Evolutionary conservation across 1,140 invertebrate genomes (phyloP).

Genomic region (Procambarus virginalis): DNA sequence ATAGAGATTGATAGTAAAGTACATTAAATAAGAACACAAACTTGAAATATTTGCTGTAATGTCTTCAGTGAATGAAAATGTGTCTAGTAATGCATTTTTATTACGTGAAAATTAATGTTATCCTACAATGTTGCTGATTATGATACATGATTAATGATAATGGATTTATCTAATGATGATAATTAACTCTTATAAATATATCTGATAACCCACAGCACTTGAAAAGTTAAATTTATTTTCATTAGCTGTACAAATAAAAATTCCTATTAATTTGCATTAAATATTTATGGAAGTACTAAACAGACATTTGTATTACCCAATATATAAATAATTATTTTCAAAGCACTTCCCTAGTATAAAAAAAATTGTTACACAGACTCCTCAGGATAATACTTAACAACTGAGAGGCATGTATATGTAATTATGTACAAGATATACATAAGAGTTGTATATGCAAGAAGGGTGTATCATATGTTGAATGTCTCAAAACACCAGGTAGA

Average conservation of each 20-base stretch:
- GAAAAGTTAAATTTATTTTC: not conserved
- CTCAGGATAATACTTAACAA: slow-evolving; percentile 5
- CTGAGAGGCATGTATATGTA: slow-evolving; percentile 16
- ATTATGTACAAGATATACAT: slow-evolving; percentile 38
- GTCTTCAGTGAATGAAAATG: slow-evolving; percentile 7
- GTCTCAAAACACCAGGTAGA: slow-evolving; percentile 2
- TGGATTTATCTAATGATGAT: slow-evolving; percentile 17
- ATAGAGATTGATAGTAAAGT: slow-evolving; percentile 23
- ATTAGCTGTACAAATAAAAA: not conserved
- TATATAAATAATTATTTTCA: slow-evolving; percentile 8
- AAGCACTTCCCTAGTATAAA: slow-evolving; percentile 8
- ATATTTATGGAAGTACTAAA: not conserved
- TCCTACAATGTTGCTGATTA: slow-evolving; percentile 9
- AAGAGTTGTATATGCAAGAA: slow-evolving; percentile 21
- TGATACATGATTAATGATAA: slow-evolving; percentile 19
- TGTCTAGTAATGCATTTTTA: not conserved
- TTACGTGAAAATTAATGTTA: not conserved
- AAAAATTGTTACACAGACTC: slow-evolving; percentile 43
- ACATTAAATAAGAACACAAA: slow-evolving; percentile 18
- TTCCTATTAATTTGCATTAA: not conserved
- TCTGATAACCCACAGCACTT: not conserved
- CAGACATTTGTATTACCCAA: slow-evolving; percentile 8
- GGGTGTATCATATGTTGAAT: slow-evolving; percentile 17
- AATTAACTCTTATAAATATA: not conserved
- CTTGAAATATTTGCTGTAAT: not conserved